phyloP scores from a whole-genome alignment of 2,113 vertebrate species.

The Onychostoma macrolepis region DNA sequence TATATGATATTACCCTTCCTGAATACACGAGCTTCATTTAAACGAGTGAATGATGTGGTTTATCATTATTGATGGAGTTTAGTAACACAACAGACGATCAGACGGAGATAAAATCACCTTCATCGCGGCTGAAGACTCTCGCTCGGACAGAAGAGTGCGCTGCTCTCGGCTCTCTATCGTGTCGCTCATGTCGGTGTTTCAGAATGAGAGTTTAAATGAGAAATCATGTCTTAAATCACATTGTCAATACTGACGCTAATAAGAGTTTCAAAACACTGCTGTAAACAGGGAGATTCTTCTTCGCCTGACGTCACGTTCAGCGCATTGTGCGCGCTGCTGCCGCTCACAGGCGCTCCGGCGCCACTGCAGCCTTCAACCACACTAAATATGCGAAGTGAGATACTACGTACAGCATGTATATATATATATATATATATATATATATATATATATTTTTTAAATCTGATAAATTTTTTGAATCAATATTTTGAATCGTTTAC shows the following conservation, averaged over 20 bases:
- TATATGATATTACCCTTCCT: too few species aligned
- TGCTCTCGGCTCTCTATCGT: slow-evolving; percentile 76
- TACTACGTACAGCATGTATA: too few species aligned
- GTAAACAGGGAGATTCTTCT: slow-evolving; percentile 25
- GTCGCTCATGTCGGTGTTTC: slow-evolving; percentile 68
- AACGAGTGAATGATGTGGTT: not conserved
- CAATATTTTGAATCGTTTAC: not conserved
- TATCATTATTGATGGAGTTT: not conserved
- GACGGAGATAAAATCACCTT: not conserved
- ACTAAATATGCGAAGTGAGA: too few species aligned
- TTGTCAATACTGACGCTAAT: not conserved
- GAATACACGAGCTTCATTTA: not conserved
- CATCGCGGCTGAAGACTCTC: slow-evolving; percentile 53
- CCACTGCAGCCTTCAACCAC: not conserved
- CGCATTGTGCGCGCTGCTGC: not conserved
- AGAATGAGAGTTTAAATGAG: not conserved
- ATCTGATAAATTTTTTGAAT: too few species aligned
- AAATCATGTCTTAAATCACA: slow-evolving; percentile 21
- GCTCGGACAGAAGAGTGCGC: slow-evolving; percentile 60
- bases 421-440: too few species aligned
- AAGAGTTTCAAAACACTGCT: slow-evolving; percentile 19
- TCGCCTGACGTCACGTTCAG: not conserved
- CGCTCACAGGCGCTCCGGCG: not conserved
- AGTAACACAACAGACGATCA: not conserved
- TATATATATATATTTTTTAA: not conserved